Base-by-base conservation (phyloP, 2,888 invertebrate genomes). In the Hedychridium roseum region DNA sequence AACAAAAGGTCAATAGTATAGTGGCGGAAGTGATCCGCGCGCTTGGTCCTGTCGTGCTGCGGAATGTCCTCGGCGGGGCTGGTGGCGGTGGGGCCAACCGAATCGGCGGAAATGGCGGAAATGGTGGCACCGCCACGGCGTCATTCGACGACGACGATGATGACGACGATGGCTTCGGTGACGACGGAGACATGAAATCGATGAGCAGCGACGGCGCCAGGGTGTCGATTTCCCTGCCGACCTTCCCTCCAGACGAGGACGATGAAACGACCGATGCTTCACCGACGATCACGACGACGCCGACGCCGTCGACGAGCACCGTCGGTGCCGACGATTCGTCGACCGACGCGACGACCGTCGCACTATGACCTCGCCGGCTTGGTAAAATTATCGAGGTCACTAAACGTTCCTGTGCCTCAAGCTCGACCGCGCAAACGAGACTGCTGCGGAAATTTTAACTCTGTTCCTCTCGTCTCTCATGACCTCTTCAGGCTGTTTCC, bases 1-100 rank as follows among this genome's bases (percentile, higher is more conserved):
- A 90, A 83, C 84, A 86, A 80, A 88, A 88, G 79, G 87, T 91
- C 79, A 89, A 89, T 83, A 84, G 85, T 80, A 84, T 90, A 74
- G 86, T 87, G 58, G 84, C 87, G 76, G 83, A 85, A 78, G 80
- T 92, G 71, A 85, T 92, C 80, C 86, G 89, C 71, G 84, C 88
- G 54, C 84, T 92, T 73, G 92, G 92, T 36, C 88, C 92, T 28
- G 83, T 87, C 50, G 81, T 92, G 62, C 83, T 90, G 57, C 83
- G 85, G 57, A 83, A 83, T 52, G 84, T 86, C 72, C 81, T 88
- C 49, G 83, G 82, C 30, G 77, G 73, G 43, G 81, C 82, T 53
- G 76, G 56, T 82, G 81, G 53, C 82, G 82, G 35, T 81, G 51
- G 52, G 12, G 43, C 14, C 14, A 51, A 34, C 9, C 48, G 44